Evolutionary conservation across 2,888 invertebrate genomes (phyloP).

Genomic region (Trichopria drosophilae): DNA sequence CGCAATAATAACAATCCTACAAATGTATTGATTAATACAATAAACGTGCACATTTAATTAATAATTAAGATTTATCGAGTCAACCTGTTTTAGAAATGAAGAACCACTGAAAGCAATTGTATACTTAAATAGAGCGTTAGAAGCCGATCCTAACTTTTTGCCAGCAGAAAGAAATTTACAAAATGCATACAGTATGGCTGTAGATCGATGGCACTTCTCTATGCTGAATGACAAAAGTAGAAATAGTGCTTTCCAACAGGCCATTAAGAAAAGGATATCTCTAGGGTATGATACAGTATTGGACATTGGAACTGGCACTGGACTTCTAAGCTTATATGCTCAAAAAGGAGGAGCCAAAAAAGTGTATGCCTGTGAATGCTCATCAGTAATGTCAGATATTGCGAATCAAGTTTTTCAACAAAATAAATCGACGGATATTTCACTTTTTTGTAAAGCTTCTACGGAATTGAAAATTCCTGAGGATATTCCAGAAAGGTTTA

Average conservation of each 20-base stretch:
- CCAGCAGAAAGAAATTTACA: slow-evolving; percentile 70
- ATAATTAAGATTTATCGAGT: neutral
- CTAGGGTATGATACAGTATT: slow-evolving; percentile 64
- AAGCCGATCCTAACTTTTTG: slow-evolving; percentile 61
- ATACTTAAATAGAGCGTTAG: slow-evolving; percentile 63
- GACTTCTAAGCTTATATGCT: slow-evolving; percentile 73
- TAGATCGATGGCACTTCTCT: slow-evolving; percentile 80
- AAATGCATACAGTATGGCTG: slow-evolving; percentile 68
- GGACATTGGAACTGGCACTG: slow-evolving; percentile 79
- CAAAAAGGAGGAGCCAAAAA: slow-evolving; percentile 61
- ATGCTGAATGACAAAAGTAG: slow-evolving; percentile 78
- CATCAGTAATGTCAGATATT: slow-evolving; percentile 66
- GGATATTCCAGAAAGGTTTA: slow-evolving; percentile 62
- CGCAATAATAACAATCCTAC: slow-evolving; percentile 6
- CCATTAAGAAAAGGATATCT: slow-evolving; percentile 64
- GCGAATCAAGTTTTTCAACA: slow-evolving; percentile 63
- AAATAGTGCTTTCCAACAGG: slow-evolving; percentile 69
- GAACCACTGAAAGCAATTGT: slow-evolving; percentile 63
- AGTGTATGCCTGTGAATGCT: slow-evolving; percentile 72
- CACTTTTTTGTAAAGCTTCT: slow-evolving; percentile 66
- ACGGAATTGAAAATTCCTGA: slow-evolving; percentile 61
- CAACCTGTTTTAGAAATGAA: slow-evolving; percentile 59
- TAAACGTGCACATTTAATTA: neutral
- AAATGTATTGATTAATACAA: slow-evolving; percentile 1
- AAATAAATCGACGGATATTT: slow-evolving; percentile 61